A percentile compares a stretch with the other conserved stretches of the same genome.
Evolutionary conservation across 2,797 vertebrate genomes (phyloP).

Genomic region (Microhierax caerulescens): DNA sequence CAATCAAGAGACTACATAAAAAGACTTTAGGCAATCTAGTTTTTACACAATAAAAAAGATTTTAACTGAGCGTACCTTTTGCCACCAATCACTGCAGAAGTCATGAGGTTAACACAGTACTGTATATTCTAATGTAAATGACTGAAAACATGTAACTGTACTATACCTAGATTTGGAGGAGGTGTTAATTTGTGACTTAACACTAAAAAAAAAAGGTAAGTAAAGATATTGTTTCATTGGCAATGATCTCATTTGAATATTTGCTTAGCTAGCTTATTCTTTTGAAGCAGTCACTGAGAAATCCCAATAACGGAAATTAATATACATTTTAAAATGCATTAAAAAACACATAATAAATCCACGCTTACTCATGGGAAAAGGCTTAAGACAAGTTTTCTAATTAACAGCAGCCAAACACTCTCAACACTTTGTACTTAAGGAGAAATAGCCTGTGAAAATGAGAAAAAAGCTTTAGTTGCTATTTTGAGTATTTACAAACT

Average conservation of each 20-base stretch:
- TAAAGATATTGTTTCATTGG: slow-evolving; percentile 1
- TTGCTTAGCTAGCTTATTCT: neutral
- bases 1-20: neutral
- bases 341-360: neutral
- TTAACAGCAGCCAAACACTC: neutral
- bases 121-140: neutral
- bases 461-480: neutral
- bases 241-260: neutral
- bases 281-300: neutral
- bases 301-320: neutral
- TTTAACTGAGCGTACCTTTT: neutral
- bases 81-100: neutral
- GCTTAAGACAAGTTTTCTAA: neutral
- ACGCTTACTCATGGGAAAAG: neutral
- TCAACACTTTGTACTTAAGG: neutral
- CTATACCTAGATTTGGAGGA: neutral
- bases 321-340: neutral
- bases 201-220: neutral
- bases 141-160: neutral
- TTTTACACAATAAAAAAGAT: neutral
- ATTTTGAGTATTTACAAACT: neutral
- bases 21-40: neutral
- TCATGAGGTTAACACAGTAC: neutral
- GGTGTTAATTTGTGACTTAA: neutral
- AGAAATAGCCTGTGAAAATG: neutral